Evolutionary conservation across 1,140 invertebrate genomes (phyloP).

Genomic region (Radopholus similis): DNA sequence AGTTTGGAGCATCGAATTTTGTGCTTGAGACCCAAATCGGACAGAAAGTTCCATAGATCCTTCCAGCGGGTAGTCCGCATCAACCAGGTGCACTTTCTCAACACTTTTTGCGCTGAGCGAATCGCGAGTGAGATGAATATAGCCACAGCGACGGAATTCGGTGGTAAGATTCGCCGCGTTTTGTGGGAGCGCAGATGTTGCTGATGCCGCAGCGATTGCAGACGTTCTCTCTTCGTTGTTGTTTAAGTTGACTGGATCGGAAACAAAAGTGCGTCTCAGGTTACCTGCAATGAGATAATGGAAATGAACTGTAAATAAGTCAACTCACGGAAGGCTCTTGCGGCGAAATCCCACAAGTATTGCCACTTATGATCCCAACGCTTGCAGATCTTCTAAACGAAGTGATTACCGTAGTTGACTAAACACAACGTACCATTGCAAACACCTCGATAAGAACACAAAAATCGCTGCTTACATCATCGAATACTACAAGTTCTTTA

Average conservation of each 20-base stretch:
- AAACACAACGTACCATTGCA: background rate
- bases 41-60: conserved; percentile 5
- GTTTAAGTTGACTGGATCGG: background rate
- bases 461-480: background rate
- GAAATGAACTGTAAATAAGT: background rate
- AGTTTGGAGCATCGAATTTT: background rate
- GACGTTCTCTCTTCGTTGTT: background rate
- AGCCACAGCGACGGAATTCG: conserved; percentile 13
- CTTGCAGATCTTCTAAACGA: background rate
- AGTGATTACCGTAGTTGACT: background rate
- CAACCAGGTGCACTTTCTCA: conserved; percentile 5
- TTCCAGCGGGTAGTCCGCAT: conserved; percentile 18
- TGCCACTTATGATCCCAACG: conserved; percentile 15
- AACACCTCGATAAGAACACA: conserved; percentile 16
- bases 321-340: conserved; percentile 14
- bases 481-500: conserved; percentile 15
- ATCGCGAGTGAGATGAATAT: conserved; percentile 4
- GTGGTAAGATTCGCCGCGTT: background rate
- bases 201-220: background rate
- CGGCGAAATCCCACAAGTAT: conserved; percentile 2
- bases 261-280: background rate
- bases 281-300: background rate
- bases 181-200: background rate
- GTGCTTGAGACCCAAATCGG: background rate
- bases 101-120: background rate